A percentile compares a stretch with the other conserved stretches of the same genome.
These are phyloP conservation scores for Scarus forsteni DNA, from an alignment of 2,797 vertebrate species.

Conservation along the genomic window DNA sequence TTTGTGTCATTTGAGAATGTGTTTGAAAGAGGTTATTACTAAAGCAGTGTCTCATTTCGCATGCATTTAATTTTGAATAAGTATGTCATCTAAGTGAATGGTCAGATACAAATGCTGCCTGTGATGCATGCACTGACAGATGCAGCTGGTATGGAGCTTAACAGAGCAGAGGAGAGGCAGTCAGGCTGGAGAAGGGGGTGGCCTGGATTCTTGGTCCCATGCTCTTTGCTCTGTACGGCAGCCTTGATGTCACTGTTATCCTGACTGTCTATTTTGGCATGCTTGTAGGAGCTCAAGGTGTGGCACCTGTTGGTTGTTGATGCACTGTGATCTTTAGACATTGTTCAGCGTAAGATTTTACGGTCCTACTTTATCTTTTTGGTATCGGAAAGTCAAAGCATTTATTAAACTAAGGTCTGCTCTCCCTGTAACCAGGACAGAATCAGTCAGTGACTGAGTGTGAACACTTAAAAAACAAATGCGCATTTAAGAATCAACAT, in stretches of 20 bases:
- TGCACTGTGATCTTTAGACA: too few species aligned
- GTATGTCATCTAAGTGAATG: neutral
- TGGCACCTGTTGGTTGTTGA: neutral
- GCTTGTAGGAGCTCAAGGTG: slow-evolving; percentile 14
- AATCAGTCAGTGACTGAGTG: slow-evolving; percentile 44
- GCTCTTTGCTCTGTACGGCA: slow-evolving; percentile 17
- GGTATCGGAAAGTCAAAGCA: slow-evolving; percentile 34
- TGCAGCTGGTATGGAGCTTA: slow-evolving; percentile 38
- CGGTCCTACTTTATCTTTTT: slow-evolving; percentile 38
- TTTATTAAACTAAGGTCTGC: slow-evolving; percentile 49
- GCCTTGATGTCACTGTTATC: slow-evolving; percentile 19
- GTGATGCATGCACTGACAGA: slow-evolving; percentile 38
- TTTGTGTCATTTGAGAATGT: too few species aligned
- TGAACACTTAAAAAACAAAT: slow-evolving; percentile 39
- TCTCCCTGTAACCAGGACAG: slow-evolving; percentile 45
- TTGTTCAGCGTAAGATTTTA: slow-evolving; percentile 21
- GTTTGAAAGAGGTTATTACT: too few species aligned
- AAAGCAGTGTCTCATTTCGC: too few species aligned
- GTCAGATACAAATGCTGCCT: slow-evolving; percentile 6
- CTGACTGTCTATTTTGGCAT: slow-evolving; percentile 2
- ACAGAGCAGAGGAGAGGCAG: slow-evolving; percentile 49
- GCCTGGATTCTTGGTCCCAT: slow-evolving; percentile 51
- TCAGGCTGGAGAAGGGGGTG: slow-evolving; percentile 32
- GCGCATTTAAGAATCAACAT: slow-evolving; percentile 40
- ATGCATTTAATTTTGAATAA: too few species aligned